phyloP scores from a whole-genome alignment of 92 coral and sea anemone species.

The Meandrina meandrites region DNA sequence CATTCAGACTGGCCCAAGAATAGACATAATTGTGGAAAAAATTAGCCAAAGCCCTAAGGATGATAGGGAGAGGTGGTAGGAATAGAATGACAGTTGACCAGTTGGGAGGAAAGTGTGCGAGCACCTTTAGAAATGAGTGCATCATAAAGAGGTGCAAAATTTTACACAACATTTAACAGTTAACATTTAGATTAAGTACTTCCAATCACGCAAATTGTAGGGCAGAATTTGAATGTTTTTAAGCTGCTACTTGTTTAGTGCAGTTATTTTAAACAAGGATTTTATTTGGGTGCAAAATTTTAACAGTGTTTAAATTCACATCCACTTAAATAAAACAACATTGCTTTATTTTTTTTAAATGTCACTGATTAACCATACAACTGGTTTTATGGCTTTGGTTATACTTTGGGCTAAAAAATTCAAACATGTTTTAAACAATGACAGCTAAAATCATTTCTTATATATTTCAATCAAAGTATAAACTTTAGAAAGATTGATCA shows the following conservation, averaged over 20 bases:
- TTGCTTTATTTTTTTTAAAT: neutral
- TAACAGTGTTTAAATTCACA: neutral
- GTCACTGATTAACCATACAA: neutral
- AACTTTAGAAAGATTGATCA: neutral
- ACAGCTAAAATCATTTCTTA: neutral
- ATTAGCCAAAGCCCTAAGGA: neutral
- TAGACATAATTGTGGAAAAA: neutral
- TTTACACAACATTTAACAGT: neutral
- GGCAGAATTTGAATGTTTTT: neutral
- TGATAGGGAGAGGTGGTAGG: neutral
- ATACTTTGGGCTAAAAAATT: neutral
- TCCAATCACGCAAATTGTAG: neutral
- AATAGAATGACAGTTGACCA: conserved; percentile 28
- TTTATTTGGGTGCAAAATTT: neutral
- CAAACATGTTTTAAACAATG: neutral
- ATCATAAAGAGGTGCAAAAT: conserved; percentile 7
- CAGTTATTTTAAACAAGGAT: neutral
- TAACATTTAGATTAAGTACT: neutral
- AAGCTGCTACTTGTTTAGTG: neutral
- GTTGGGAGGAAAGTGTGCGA: conserved; percentile 45
- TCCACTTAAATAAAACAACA: neutral
- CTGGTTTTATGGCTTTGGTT: neutral
- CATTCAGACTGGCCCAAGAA: conserved; percentile 1
- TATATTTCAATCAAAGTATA: neutral
- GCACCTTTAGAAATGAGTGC: conserved; percentile 16